These are phyloP conservation scores for Drosophila putrida DNA, from an alignment of 2,888 invertebrate species.

Conservation along the genomic window DNA sequence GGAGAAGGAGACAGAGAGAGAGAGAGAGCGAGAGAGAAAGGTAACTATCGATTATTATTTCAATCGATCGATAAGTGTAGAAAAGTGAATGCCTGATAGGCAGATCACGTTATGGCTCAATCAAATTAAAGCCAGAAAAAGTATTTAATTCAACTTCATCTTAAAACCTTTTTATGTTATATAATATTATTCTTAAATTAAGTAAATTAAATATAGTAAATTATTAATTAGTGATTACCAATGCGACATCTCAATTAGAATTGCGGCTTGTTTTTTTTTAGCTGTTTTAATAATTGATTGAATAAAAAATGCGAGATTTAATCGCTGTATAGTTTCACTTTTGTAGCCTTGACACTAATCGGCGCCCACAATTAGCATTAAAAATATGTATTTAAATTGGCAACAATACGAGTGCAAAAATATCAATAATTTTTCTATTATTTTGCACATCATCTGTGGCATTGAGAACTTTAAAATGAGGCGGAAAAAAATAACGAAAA, in stretches of 20 bases:
- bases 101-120: slow-evolving; percentile 18
- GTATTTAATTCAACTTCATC: no score
- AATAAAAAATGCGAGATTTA: slow-evolving; percentile 6
- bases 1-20: neutral
- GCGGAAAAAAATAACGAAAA: slow-evolving; percentile 36
- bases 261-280: neutral
- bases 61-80: slow-evolving; percentile 41
- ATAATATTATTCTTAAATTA: no score
- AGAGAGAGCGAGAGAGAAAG: slow-evolving; percentile 5
- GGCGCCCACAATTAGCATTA: slow-evolving; percentile 43
- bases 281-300: slow-evolving; percentile 5
- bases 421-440: slow-evolving; percentile 42
- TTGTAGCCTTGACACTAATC: slow-evolving; percentile 54
- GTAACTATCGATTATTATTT: slow-evolving; percentile 32
- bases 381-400: slow-evolving; percentile 36
- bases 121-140: neutral
- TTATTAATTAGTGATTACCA: slow-evolving; percentile 6
- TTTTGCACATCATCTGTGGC: slow-evolving; percentile 52
- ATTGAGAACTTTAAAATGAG: slow-evolving; percentile 40
- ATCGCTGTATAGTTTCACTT: slow-evolving; percentile 48
- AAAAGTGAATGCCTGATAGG: slow-evolving; percentile 30
- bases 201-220: no score
- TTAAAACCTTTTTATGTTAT: no score
- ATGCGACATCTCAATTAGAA: slow-evolving; percentile 25
- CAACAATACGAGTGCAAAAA: slow-evolving; percentile 24